phyloP scores from a whole-genome alignment of 1,140 invertebrate species.

The Cotesia chilonis region DNA sequence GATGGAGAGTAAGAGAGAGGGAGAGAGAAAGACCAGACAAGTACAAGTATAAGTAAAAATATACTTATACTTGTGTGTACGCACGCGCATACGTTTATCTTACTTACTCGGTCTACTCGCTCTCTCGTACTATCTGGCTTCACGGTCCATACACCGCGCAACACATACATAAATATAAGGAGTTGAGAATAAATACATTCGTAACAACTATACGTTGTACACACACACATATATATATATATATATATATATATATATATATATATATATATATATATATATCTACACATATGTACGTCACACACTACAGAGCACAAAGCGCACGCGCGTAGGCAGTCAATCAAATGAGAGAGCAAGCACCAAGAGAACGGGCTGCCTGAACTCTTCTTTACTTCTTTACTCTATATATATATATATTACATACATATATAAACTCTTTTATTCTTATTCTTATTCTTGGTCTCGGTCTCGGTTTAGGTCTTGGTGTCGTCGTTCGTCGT shows the following conservation, averaged over 20 bases:
- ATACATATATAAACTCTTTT: no score
- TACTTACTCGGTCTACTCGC: no score
- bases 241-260: not conserved
- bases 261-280: not conserved
- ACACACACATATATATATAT: not conserved
- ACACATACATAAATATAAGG: no score
- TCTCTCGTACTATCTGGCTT: no score
- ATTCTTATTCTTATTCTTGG: no score
- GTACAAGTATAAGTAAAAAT: no score
- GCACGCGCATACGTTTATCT: no score
- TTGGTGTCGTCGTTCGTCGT: not conserved
- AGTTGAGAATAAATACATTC: not conserved
- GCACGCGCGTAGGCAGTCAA: constrained; percentile 27
- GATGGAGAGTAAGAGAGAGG: no score
- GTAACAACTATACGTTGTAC: not conserved
- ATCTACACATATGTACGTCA: not conserved
- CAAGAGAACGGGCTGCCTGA: not conserved
- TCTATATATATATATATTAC: not conserved
- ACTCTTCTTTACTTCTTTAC: not conserved
- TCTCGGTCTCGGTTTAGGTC: no score
- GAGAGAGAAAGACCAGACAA: no score
- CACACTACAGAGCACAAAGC: constrained; percentile 5
- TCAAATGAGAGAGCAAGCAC: constrained; percentile 6
- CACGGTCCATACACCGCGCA: no score
- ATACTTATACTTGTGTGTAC: no score